A percentile compares a stretch with the other conserved stretches of the same genome.
These are phyloP conservation scores for Tragelaphus buxtoni DNA, from an alignment of 2,113 vertebrate species.

Conservation along the genomic window DNA sequence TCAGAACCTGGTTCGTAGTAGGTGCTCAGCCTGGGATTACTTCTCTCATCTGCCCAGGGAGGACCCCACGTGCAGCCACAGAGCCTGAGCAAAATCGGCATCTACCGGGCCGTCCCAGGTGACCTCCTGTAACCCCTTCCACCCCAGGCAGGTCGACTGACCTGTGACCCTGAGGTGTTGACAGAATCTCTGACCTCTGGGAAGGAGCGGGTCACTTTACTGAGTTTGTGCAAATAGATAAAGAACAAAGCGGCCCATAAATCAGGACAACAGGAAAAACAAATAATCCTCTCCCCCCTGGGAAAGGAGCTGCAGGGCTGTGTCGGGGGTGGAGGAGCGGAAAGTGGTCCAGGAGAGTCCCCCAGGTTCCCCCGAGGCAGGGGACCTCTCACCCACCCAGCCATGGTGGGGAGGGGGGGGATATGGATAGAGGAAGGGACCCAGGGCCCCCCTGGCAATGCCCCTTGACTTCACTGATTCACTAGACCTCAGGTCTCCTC, in stretches of 20 bases:
- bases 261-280: slow-evolving; percentile 72
- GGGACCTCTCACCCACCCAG: background rate
- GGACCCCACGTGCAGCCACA: fast-evolving
- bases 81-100: background rate
- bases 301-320: background rate
- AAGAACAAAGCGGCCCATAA: slow-evolving; percentile 84
- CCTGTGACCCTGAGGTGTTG: slow-evolving; percentile 81
- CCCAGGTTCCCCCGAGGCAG: background rate
- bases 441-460: fast-evolving
- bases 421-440: too few relatives aligned
- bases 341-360: background rate
- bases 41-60: background rate
- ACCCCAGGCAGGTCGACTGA: slow-evolving; percentile 72
- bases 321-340: background rate
- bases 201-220: slow-evolving; percentile 78
- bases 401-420: background rate
- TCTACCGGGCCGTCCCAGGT: background rate
- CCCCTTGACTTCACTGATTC: background rate
- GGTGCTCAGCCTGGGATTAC: fast-evolving
- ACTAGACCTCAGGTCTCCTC: background rate
- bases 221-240: slow-evolving; percentile 81
- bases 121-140: slow-evolving; percentile 68
- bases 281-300: slow-evolving; percentile 58
- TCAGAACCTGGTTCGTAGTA: fast-evolving
- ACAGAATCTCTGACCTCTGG: slow-evolving; percentile 78